Conservation (phyloP, 2,797 vertebrate species). For the Falco cherrug region DNA sequence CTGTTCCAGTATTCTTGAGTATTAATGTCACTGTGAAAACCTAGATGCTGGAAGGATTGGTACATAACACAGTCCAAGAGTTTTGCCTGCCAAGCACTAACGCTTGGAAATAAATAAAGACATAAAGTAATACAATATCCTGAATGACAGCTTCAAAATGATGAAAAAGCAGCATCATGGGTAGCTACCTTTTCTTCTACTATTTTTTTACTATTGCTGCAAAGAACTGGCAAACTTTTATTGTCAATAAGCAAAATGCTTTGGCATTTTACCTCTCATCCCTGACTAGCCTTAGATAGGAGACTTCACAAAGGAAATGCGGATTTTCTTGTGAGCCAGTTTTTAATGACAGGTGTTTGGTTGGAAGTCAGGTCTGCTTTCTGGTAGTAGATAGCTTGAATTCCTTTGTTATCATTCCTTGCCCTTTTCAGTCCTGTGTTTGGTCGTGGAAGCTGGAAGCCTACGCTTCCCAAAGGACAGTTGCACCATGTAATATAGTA, state of each 20-base stretch:
- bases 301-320: not conserved
- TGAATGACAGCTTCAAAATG: constrained; percentile 7
- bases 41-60: constrained; percentile 13
- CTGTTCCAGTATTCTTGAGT: constrained; percentile 10
- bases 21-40: constrained; percentile 43
- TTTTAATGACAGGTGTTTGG: not conserved
- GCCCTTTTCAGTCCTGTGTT: constrained; percentile 4
- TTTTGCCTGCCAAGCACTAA: constrained; percentile 36
- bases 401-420: constrained; percentile 7
- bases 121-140: constrained; percentile 17
- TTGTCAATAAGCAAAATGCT: not conserved
- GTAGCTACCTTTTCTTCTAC: not conserved
- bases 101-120: constrained; percentile 43
- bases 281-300: not conserved
- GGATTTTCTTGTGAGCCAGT: not conserved
- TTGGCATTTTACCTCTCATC: not conserved
- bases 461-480: not conserved
- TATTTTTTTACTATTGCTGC: not conserved
- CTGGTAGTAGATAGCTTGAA: not conserved
- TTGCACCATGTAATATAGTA: not conserved
- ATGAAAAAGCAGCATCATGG: not conserved
- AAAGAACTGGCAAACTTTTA: not conserved
- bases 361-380: not conserved
- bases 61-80: not conserved
- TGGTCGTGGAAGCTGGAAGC: not conserved